Conservation (phyloP, 1,140 invertebrate species). For the Formica selysi region DNA sequence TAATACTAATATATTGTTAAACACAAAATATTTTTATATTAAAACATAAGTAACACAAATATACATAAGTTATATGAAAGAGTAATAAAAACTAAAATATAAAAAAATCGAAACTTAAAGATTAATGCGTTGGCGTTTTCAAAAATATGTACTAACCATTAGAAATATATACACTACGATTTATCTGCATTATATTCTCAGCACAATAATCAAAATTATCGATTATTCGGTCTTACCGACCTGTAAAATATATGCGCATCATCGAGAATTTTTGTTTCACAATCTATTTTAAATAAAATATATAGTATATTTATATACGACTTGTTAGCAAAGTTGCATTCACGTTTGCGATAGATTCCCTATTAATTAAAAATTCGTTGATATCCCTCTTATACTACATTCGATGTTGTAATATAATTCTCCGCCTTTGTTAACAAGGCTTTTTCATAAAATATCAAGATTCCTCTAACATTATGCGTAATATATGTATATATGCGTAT, state of each 20-base stretch:
- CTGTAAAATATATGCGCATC: constrained; percentile 82
- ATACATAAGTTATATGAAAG: not conserved
- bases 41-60: not conserved
- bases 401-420: constrained; percentile 46
- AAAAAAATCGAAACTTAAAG: not conserved
- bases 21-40: constrained; percentile 15
- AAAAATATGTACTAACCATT: constrained; percentile 13
- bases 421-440: constrained; percentile 1
- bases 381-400: constrained; percentile 22
- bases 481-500: too few relatives aligned
- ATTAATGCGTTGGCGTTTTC: not conserved
- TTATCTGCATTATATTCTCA: constrained; percentile 7
- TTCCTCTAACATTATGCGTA: not conserved
- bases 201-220: constrained; percentile 41
- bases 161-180: constrained; percentile 45
- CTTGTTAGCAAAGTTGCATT: not conserved
- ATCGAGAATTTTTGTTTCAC: constrained; percentile 76
- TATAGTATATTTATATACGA: constrained; percentile 47
- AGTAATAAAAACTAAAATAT: not conserved
- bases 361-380: constrained; percentile 43
- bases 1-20: not conserved
- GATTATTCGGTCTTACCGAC: constrained; percentile 68
- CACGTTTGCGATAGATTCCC: constrained; percentile 28
- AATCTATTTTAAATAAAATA: constrained; percentile 83
- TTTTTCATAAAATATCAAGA: constrained; percentile 25